phyloP scores from a whole-genome alignment of 30 jellyfish, hydroid and myxozoan species.

The Kudoa iwatai region DNA sequence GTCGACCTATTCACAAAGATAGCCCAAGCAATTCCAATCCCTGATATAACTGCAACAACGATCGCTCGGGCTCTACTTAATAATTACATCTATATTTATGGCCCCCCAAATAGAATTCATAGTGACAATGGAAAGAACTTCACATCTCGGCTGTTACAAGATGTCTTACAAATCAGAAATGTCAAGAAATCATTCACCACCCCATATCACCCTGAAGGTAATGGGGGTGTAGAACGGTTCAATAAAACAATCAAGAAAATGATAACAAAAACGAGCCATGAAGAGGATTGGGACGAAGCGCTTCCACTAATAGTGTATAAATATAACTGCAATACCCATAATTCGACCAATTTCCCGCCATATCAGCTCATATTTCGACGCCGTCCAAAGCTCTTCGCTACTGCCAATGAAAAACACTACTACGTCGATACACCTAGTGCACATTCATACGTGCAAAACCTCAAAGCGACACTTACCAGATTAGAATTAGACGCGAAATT shows the following conservation, averaged over 20 bases:
- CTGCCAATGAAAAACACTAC: too few relatives aligned
- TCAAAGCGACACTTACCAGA: too few relatives aligned
- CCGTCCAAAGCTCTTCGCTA: too few relatives aligned
- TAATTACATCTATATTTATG: not conserved
- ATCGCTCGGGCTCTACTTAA: too few relatives aligned
- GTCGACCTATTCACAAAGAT: too few relatives aligned
- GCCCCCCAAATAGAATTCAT: not conserved
- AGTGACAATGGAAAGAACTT: not conserved
- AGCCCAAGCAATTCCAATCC: too few relatives aligned
- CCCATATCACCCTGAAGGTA: constrained; percentile 1
- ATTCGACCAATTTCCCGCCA: not conserved
- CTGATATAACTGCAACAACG: too few relatives aligned
- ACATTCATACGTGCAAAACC: too few relatives aligned
- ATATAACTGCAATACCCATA: not conserved
- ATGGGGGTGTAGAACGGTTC: not conserved
- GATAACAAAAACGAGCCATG: not conserved
- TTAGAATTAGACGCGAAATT: too few relatives aligned
- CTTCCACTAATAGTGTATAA: not conserved
- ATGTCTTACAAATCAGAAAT: not conserved
- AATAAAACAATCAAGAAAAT: not conserved
- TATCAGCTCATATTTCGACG: not conserved
- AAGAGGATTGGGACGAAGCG: not conserved
- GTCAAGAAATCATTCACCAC: not conserved
- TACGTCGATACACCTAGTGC: too few relatives aligned
- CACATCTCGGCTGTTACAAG: not conserved